Evolutionary conservation across 2,113 vertebrate genomes (phyloP).

Genomic region (Lepidothrix coronata): DNA sequence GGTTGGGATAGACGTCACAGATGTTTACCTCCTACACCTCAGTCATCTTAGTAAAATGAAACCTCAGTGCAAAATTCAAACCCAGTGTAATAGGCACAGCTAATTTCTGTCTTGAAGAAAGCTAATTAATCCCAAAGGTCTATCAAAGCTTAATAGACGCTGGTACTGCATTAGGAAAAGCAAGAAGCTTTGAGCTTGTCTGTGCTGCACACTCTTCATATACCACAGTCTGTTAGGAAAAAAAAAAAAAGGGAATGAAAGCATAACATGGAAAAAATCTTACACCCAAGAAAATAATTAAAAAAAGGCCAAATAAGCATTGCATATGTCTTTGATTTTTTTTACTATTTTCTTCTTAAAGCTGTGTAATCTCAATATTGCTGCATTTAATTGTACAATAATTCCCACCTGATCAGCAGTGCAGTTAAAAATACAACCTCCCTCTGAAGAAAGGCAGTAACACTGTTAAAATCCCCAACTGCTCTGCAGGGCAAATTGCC

Average conservation of each 20-base stretch:
- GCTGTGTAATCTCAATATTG: background rate
- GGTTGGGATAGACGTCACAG: background rate
- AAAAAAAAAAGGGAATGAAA: background rate
- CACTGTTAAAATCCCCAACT: background rate
- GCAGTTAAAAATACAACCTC: background rate
- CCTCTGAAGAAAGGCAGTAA: background rate
- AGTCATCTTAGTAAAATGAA: slow-evolving; percentile 7
- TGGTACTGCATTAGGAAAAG: background rate
- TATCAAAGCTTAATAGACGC: background rate
- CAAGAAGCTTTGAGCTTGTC: background rate
- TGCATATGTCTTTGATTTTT: background rate
- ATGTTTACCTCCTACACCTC: background rate
- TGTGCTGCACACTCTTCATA: background rate
- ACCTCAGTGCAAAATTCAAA: background rate
- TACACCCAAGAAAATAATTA: background rate
- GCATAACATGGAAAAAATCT: background rate
- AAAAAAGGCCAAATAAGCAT: background rate
- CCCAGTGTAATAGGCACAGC: background rate
- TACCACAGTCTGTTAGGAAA: background rate
- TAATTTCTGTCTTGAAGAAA: background rate
- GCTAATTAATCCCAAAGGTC: slow-evolving; percentile 30
- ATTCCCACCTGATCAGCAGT: background rate
- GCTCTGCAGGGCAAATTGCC: background rate
- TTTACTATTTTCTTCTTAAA: background rate
- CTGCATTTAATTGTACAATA: background rate